These are phyloP conservation scores for Petrocephalus sullivani DNA, from an alignment of 2,797 vertebrate genomes.

Conservation along the genomic window DNA sequence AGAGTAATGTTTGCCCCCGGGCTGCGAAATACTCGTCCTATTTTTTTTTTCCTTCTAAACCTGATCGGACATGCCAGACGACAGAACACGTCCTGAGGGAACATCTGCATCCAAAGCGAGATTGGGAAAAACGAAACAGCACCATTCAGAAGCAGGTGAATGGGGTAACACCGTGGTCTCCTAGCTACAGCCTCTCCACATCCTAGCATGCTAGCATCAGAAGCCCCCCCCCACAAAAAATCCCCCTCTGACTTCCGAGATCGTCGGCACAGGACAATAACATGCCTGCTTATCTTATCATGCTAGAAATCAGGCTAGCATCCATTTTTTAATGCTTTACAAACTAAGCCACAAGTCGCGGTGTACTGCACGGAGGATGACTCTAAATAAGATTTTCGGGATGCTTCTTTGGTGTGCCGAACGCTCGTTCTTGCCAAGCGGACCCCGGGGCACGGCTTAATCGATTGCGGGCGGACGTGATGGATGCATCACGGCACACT, in stretches of 20 bases:
- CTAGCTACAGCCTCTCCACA: not conserved
- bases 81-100: constrained; percentile 22
- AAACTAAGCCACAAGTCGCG: not conserved
- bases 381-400: not conserved
- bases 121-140: not conserved
- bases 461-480: not conserved
- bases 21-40: constrained; percentile 24
- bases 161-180: not conserved
- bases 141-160: not conserved
- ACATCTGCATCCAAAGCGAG: not conserved
- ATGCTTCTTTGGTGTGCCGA: not conserved
- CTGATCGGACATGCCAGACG: constrained; percentile 46
- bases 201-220: not conserved
- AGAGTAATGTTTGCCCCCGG: constrained; percentile 25
- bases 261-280: not conserved
- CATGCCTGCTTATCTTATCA: not conserved
- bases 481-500: not conserved
- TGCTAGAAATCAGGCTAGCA: not conserved
- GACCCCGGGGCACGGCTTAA: not conserved
- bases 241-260: not conserved
- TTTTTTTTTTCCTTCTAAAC: constrained; percentile 19
- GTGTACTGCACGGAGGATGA: not conserved
- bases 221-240: not conserved
- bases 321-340: not conserved
- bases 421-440: not conserved